Base-by-base conservation (phyloP, 1,140 invertebrate genomes). In the Aphelenchoides fujianensis region DNA sequence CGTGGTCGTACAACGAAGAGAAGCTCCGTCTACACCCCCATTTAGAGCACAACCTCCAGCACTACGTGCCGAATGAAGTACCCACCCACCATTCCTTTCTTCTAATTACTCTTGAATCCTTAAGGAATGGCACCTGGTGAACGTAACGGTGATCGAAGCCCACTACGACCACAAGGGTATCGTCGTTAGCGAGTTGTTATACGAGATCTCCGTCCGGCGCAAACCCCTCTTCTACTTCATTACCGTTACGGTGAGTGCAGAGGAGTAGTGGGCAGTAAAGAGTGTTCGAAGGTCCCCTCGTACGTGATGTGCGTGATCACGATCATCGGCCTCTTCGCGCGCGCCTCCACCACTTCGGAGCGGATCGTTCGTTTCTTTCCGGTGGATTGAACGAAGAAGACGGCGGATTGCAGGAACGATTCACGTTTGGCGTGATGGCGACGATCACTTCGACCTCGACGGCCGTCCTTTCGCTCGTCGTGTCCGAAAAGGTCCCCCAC, bases 221-320 rank as follows among this genome's bases (percentile, higher is more conserved):
- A 76, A 81, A 27, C 79, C 79, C 2, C 63, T 81, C 3, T 81
- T 81, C 63, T 81, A 81, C 55, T 75, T 81, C 69, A 75, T 82
- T 23, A 82, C 77, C 1, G 27, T n/a, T n/a, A n/a, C n/a, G n/a
- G n/a, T n/a, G n/a, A n/a, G n/a, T n/a, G n/a, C n/a, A n/a, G n/a
- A n/a, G n/a, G n/a, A n/a, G n/a, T n/a, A n/a, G n/a, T n/a, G n/a
- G n/a, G n/a, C n/a, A n/a, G n/a, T n/a, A n/a, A n/a, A n/a, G n/a
- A n/a, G n/a, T n/a, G n/a, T n/a, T n/a, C n/a, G n/a, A n/a, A n/a
- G n/a, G n/a, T n/a, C 53, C 70, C 70, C 2, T 68, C 54, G 16
- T 67, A 68, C 30, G 63, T 66, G 12, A 66, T 66, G 63, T 81
- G 79, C 37, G 79, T 75, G 0, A 82, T 80, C 31, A 70, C 74